A percentile compares a stretch with the other conserved stretches of the same genome.
phyloP scores from a whole-genome alignment of 2,113 vertebrate genomes.

The Stegostoma tigrinum region DNA sequence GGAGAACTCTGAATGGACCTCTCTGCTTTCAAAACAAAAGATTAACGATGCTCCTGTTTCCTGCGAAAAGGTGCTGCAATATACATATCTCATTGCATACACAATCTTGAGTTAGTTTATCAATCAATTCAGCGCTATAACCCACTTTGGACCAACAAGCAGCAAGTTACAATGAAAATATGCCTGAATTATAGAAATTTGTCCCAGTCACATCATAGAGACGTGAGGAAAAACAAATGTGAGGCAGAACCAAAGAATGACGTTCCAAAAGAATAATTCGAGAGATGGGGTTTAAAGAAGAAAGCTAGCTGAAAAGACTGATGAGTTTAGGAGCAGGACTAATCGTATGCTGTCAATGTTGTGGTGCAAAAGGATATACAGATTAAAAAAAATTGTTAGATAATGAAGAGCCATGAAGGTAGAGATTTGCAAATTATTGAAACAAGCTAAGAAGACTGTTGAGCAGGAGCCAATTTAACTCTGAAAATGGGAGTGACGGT shows the following conservation, averaged over 20 bases:
- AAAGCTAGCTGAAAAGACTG: background rate
- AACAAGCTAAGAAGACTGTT: background rate
- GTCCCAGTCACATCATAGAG: background rate
- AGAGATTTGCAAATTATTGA: background rate
- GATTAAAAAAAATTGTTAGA: background rate
- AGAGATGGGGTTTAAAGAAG: background rate
- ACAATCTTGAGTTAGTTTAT: background rate
- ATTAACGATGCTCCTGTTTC: constrained; percentile 2
- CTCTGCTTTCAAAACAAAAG: constrained; percentile 32
- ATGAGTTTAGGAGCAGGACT: background rate
- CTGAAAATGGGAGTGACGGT: background rate
- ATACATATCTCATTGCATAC: background rate
- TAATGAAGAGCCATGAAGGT: background rate
- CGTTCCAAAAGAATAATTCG: background rate
- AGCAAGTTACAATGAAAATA: background rate
- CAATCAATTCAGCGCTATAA: background rate
- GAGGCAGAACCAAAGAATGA: background rate
- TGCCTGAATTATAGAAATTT: background rate
- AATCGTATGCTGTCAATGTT: background rate
- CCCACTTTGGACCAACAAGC: background rate
- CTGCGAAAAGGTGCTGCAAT: constrained; percentile 11
- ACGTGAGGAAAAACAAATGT: background rate
- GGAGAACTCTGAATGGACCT: background rate
- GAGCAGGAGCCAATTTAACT: background rate
- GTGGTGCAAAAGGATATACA: background rate